Base-by-base conservation (phyloP, 2,888 invertebrate species). In the Horisme vitalbata region DNA sequence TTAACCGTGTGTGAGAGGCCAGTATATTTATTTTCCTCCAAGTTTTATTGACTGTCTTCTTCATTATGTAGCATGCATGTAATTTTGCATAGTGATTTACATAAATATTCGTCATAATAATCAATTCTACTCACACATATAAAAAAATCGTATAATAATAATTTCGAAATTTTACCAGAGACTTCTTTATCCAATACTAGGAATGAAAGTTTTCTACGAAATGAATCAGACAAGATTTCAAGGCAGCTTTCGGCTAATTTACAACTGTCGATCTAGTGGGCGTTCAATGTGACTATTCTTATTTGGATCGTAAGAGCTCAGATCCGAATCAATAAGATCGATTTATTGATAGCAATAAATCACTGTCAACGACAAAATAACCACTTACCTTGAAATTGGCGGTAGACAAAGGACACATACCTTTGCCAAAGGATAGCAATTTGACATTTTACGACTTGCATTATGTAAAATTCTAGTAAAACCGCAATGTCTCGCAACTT, bases 121-220 rank as follows among this genome's bases (percentile, higher is more conserved):
- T 7, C 24, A 9, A 11, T 3, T 3, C 5, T 27, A 27, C 26
- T 3, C 9, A 12, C 8, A 5, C 28, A 26, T 6, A 26, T 23
- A 10, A 6, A 8, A 5, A 5, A 11, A 9, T 2, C 10, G 10
- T 10, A 28, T 2, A 28, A 5, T 14, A 31, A 34, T n/a, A 12
- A 21, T 20, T 27, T 33, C 37, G 33, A 45, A 38, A 38, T 33
- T 33, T 37, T 13, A 32, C 41, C 28, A 11, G 13, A 36, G 36
- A 32, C 32, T 21, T 8, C 14, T 15, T 18, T 48, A 47, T n/a
- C n/a, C n/a, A n/a, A n/a, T n/a, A n/a, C 31, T 13, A 33, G 24
- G 33, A 43, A 38, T 21, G 34, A 47, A 47, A 48, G 37, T 43
- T 35, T 18, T 38, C 28, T 20, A 11, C 11, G 28, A 33, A 37